Base-by-base conservation (phyloP, 2,113 vertebrate species). In the Gallinago paraguaiae region DNA sequence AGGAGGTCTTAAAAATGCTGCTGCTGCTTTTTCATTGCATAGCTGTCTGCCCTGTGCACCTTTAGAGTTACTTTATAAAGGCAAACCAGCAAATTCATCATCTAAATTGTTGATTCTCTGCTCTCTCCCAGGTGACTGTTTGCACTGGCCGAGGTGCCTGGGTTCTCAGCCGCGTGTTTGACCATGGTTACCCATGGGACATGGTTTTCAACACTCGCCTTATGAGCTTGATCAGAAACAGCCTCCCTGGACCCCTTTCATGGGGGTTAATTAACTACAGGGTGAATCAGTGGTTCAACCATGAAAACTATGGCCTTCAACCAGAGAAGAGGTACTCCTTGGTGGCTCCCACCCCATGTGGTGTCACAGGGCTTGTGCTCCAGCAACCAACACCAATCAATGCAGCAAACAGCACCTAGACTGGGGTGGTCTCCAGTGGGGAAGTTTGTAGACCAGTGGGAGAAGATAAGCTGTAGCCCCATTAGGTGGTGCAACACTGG, bases 81-180 rank as follows among this genome's bases (percentile, higher is more conserved):
- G 39, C 11, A 78, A 78, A 86, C 61, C 28, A 86, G 57, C 14
- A 83, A 78, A 78, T 63, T 78, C 10, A 28, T 46, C n/a, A 4
- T 54, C n/a, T 2, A 1, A 54, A 19, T 16, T 10, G 2, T 27
- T 77, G 45, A 17, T 28, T 82, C 19, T 93, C 17, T 20, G 5
- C 51, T 91, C 63, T 61, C 45, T 95, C 88, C 51, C 91, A 99
- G 99, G 99, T 99, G 11, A 99, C 98, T 41, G 88, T 99, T 63
- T 98, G 98, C 97, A 99, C 98, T 7, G 94, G 97, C 0, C 48
- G 95, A 86, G 99, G 99, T 1, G 51, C 98, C 14, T 99, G 99
- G 98, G 94, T 99, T 41, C 22, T 98, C 0, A 96, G 98, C 78
- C 97, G 97, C 2, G 93, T 98, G 95, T 98, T 95, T 31, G 94